phyloP scores from a whole-genome alignment of 2,888 invertebrate species.

The Hylaea fasciaria region DNA sequence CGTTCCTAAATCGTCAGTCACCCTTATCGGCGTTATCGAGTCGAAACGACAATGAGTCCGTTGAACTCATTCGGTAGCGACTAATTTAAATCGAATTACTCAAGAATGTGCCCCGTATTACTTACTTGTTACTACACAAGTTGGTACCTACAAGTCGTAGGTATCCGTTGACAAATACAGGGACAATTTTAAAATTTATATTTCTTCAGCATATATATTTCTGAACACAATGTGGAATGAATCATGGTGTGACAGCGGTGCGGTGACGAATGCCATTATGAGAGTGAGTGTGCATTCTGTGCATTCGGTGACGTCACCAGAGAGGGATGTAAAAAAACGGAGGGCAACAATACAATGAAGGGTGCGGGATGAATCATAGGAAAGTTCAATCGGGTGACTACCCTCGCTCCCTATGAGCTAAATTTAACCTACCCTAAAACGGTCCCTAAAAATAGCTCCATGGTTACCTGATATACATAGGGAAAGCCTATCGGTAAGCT shows the following conservation, averaged over 20 bases:
- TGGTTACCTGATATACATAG: conserved; percentile 51
- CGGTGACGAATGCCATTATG: conserved; percentile 66
- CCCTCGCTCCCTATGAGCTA: conserved; percentile 70
- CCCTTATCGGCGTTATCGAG: conserved; percentile 54
- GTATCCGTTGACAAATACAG: conserved; percentile 26
- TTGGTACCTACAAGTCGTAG: too few relatives aligned
- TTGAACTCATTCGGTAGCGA: conserved; percentile 54
- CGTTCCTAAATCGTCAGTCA: conserved; percentile 34
- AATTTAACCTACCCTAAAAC: conserved; percentile 68
- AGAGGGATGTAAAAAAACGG: conserved; percentile 65
- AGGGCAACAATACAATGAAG: conserved; percentile 72
- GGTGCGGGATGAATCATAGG: conserved; percentile 82
- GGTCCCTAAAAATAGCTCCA: conserved; percentile 52
- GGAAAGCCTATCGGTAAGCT: conserved; percentile 39
- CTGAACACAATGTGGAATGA: conserved; percentile 62
- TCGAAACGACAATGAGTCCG: conserved; percentile 51
- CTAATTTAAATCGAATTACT: conserved; percentile 52
- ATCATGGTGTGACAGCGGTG: conserved; percentile 65
- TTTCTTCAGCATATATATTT: conserved; percentile 55
- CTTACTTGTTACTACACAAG: conserved; percentile 33
- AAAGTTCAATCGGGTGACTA: conserved; percentile 74
- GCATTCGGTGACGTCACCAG: conserved; percentile 75
- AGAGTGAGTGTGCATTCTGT: conserved; percentile 60
- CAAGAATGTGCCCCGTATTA: conserved; percentile 48
- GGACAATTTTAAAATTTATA: conserved; percentile 34